phyloP scores from a whole-genome alignment of 2,797 vertebrate genomes.

The Orestias chungarensis region DNA sequence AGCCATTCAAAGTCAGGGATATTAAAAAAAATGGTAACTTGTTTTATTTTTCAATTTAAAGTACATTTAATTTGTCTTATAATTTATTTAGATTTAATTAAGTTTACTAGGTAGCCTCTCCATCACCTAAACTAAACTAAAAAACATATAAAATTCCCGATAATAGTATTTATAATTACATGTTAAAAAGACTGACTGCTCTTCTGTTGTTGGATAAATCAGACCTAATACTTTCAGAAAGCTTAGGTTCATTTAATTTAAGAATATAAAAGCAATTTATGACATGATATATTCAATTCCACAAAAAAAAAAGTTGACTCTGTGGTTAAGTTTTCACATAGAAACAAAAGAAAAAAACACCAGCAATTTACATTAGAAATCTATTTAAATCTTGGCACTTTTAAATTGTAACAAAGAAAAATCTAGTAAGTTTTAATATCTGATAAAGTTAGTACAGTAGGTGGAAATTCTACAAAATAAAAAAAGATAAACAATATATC shows the following conservation, averaged over 20 bases:
- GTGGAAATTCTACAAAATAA: not conserved
- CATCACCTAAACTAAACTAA: not conserved
- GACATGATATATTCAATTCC: not conserved
- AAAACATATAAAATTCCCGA: too few relatives aligned
- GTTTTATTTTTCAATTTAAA: not conserved
- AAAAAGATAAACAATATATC: not conserved
- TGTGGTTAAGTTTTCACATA: not conserved
- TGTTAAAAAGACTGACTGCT: not conserved
- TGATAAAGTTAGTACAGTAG: rapidly evolving
- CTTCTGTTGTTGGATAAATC: not conserved
- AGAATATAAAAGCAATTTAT: not conserved
- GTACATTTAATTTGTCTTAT: not conserved
- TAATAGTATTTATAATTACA: not conserved
- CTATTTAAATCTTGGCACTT: too few relatives aligned
- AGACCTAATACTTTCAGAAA: not conserved
- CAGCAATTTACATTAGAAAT: not conserved
- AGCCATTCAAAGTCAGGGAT: not conserved
- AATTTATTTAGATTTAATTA: not conserved
- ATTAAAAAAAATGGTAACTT: not conserved
- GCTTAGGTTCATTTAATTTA: not conserved
- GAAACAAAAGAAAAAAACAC: not conserved
- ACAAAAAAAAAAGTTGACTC: not conserved
- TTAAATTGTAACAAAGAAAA: not conserved
- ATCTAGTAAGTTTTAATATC: too few relatives aligned
- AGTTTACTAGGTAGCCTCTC: not conserved